A percentile compares a stretch with the other conserved stretches of the same genome.
Conservation (phyloP, 1,140 invertebrate species). For the Bilobella aurantiaca region DNA sequence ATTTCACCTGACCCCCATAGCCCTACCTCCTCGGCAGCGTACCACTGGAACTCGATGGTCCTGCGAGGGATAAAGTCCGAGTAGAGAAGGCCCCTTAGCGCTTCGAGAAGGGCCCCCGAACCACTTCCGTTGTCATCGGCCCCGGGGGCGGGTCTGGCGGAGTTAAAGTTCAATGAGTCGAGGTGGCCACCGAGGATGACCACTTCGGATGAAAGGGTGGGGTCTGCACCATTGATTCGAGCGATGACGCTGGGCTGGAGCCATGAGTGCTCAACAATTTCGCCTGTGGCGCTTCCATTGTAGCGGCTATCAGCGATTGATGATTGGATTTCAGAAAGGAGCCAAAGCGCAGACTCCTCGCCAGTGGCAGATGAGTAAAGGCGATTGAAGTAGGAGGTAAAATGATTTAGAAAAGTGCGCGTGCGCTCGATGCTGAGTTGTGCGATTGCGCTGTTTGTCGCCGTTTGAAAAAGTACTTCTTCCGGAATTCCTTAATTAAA, state of each 20-base stretch:
- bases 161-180: constrained; percentile 7
- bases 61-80: constrained; percentile 4
- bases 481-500: constrained; percentile 1
- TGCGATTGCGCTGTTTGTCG: background rate
- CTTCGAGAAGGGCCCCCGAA: background rate
- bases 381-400: background rate
- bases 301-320: constrained; percentile 4
- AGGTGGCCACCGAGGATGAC: constrained; percentile 20
- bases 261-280: constrained; percentile 6
- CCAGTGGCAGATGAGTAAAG: constrained; percentile 9
- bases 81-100: background rate
- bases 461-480: background rate
- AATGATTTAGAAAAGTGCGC: background rate
- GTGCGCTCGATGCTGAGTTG: background rate
- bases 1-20: constrained; percentile 3
- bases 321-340: constrained; percentile 7
- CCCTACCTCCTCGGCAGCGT: constrained; percentile 21
- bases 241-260: constrained; percentile 17
- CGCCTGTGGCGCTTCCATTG: background rate
- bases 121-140: constrained; percentile 15
- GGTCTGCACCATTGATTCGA: constrained; percentile 11
- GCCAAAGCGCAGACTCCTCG: constrained; percentile 1
- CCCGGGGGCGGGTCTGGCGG: background rate
- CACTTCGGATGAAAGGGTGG: background rate
- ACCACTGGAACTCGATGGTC: constrained; percentile 27